Evolutionary conservation across 2,113 vertebrate species (phyloP), one percentile per base, ranked within the genome.

Genomic region (rabbit (Oryctolagus cuniculus)): DNA sequence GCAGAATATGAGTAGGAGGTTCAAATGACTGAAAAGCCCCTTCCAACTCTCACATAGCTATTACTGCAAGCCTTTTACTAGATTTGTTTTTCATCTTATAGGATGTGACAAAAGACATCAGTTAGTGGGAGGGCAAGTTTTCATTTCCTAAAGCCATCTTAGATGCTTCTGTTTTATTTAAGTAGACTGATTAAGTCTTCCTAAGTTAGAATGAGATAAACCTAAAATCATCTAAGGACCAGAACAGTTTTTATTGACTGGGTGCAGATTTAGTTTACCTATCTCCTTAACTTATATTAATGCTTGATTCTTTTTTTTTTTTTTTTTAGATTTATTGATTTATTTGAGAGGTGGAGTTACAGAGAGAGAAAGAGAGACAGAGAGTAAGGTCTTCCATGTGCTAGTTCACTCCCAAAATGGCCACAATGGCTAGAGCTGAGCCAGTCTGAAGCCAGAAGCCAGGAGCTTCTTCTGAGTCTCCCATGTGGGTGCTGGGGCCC

Each of bases 271-370:
- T 81, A 90, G 87, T 89, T 63, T 67, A 55, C 44, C 53, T 91
- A 77, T 53, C 51, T 96, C n/a, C 77, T 87, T 96, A 94, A 63
- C 91, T 89, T 94, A 95, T 9, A 38, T 87, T 95, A 93, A 75
- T 12, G 5, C 67, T 25, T 64, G 64, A 88, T 82, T 58, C 12
- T 13, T 58, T 58, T 58, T 58, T 58, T 19, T 58, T 58, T 58
- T 19, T 58, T 16, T 58, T 58, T 17, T 17, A 58, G 55, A 58
- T 58, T 58, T 58, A 58, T 58, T 16, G 15, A 58, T 58, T 58
- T 58, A 17, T 58, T 58, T 58, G 55, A 19, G 19, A 58, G 55
- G 55, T 17, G 16, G 19, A 58, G 13, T 58, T 58, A 58, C 55
- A 58, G 19, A 58, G 9, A 58, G 55, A 58, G 19, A 19, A 19